phyloP scores from a whole-genome alignment of 2,113 vertebrate species.

The Pachypanchax playfairii region DNA sequence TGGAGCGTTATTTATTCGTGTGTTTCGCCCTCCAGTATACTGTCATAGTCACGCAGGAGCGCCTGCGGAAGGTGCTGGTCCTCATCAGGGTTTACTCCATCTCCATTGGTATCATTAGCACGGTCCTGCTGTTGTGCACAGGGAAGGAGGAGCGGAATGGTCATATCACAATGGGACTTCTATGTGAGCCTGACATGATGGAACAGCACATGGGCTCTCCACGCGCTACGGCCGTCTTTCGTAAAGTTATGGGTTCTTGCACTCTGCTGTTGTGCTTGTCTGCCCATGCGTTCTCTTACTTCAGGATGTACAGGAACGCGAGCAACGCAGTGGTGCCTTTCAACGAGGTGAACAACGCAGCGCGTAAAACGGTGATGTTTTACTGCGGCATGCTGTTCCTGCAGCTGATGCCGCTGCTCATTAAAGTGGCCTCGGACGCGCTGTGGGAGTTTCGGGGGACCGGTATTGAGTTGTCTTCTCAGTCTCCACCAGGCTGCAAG shows the following conservation, averaged over 20 bases:
- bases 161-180: conserved; percentile 31
- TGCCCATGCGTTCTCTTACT: conserved; percentile 54
- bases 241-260: conserved; percentile 25
- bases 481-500: background rate
- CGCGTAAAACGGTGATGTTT: conserved; percentile 66
- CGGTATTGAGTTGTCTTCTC: background rate
- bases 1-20: conserved; percentile 73
- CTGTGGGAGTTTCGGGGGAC: conserved; percentile 56
- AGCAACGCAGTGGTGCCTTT: conserved; percentile 62
- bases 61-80: conserved; percentile 40
- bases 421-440: conserved; percentile 55
- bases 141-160: background rate
- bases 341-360: conserved; percentile 50
- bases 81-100: conserved; percentile 55
- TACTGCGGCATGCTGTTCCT: conserved; percentile 70
- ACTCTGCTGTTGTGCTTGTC: conserved; percentile 53
- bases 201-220: conserved; percentile 68
- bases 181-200: conserved; percentile 71
- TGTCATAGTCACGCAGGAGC: conserved; percentile 46
- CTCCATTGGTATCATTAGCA: background rate
- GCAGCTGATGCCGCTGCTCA: conserved; percentile 64
- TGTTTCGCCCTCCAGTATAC: conserved; percentile 68
- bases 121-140: conserved; percentile 33
- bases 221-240: conserved; percentile 34
- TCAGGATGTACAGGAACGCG: conserved; percentile 63